Evolutionary conservation across 2,888 invertebrate species (phyloP), one percentile per base, ranked within the genome.

Genomic region (Orchestes rusci): DNA sequence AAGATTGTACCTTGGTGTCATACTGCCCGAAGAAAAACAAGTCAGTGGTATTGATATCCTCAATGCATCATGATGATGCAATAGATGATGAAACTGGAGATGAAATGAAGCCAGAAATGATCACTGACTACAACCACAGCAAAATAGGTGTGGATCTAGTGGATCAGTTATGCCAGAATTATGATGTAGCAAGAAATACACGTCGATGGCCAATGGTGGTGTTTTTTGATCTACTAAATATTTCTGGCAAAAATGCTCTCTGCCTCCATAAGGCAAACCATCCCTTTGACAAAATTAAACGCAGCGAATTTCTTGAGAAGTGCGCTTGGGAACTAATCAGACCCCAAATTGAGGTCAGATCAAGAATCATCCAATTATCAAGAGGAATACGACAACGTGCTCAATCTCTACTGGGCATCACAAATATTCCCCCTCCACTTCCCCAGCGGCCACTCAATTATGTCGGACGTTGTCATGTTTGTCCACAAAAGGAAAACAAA

Each of bases 71-170:
- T 43, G 29, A 37, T 28, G 41, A 41, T 37, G 4, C 42, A 8
- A 32, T 42, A 15, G 39, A 43, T 33, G 15, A 13, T 23, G 40
- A 46, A 7, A 42, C 45, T 3, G 43, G 39, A 2, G 37, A 43
- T 8, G n/a, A 36, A 13, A 18, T 15, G 12, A 45, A 46, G 32
- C 40, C 59, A 12, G 54, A 54, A 50, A 58, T 59, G 4, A 52
- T 57, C 19, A 56, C 56, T 31, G 48, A 37, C 36, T 58, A 59
- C 45, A 56, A 59, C 43, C 33, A 33, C 13, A 57, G 56, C 13
- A 59, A 61, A 50, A 32, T 33, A 16, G 57, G 57, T 32, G 57
- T 60, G 19, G 59, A 61, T 44, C 50, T 56, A 10, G 56, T 59
- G 15, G 59, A 61, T 43, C 53, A 59, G 53, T 3, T 43, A 3